phyloP scores from a whole-genome alignment of 2,113 vertebrate genomes.

The Seriola quinqueradiata region DNA sequence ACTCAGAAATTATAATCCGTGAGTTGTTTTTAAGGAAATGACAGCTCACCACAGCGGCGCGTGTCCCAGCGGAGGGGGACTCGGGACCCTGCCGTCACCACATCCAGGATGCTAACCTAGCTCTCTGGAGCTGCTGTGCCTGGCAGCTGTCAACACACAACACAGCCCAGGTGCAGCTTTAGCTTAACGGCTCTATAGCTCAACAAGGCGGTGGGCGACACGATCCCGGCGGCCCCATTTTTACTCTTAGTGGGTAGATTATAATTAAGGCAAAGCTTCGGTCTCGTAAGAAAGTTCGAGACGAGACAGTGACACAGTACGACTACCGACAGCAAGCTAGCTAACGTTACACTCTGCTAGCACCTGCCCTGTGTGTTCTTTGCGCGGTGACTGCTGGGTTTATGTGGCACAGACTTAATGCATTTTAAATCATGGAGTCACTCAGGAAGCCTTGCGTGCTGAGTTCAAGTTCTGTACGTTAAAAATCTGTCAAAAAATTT shows the following conservation, averaged over 20 bases:
- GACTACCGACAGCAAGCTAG: constrained; percentile 39
- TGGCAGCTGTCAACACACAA: constrained; percentile 73
- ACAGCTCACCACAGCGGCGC: background rate
- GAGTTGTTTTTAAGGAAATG: background rate
- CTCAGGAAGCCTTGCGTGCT: background rate
- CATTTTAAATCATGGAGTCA: background rate
- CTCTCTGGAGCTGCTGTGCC: constrained; percentile 64
- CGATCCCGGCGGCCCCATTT: background rate
- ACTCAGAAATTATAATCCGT: rapidly evolving
- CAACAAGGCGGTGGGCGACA: too few relatives aligned
- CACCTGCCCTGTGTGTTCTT: constrained; percentile 5
- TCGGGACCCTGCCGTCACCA: constrained; percentile 26
- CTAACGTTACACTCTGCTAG: constrained; percentile 41
- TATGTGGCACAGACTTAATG: constrained; percentile 6
- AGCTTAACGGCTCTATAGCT: constrained; percentile 18
- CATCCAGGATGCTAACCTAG: constrained; percentile 71
- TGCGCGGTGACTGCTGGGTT: constrained; percentile 3
- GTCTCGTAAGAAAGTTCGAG: constrained; percentile 49
- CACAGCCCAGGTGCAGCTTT: constrained; percentile 32
- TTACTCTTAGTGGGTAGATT: background rate
- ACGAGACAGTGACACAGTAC: constrained; percentile 22
- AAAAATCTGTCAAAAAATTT: background rate
- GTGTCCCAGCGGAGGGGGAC: background rate
- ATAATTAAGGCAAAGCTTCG: background rate
- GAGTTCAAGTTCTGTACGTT: background rate